These are phyloP conservation scores for Andinoacara biseriatus DNA, from an alignment of 2,113 vertebrate genomes.

Conservation along the genomic window DNA sequence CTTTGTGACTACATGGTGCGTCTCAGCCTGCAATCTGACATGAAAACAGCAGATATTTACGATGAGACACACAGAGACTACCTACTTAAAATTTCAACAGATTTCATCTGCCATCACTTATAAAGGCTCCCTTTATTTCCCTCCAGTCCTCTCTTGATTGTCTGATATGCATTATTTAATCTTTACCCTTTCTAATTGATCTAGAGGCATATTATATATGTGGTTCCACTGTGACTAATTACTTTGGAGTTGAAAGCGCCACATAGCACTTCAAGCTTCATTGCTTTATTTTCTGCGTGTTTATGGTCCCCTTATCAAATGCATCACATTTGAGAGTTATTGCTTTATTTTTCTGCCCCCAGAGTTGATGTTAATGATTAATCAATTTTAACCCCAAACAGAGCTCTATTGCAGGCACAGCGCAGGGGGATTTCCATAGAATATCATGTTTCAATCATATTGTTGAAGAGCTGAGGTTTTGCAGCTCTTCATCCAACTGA, in stretches of 20 bases:
- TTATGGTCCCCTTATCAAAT: constrained; percentile 4
- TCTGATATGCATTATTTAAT: neutral
- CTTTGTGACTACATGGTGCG: neutral
- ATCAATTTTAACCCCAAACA: neutral
- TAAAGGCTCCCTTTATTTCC: neutral
- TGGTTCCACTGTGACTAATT: constrained; percentile 8
- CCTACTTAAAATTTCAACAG: neutral
- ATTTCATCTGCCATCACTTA: neutral
- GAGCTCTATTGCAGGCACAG: neutral
- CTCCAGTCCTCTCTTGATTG: neutral
- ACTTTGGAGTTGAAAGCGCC: constrained; percentile 1
- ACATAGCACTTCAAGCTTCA: neutral
- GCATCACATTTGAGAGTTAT: neutral
- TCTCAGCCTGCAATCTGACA: neutral
- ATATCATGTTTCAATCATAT: neutral
- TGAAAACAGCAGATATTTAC: neutral
- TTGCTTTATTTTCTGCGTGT: neutral
- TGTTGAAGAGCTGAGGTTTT: neutral
- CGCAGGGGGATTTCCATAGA: neutral
- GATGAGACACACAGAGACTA: neutral
- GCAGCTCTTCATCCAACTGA: neutral
- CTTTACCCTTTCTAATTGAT: constrained; percentile 10
- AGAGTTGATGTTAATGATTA: neutral
- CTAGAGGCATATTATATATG: constrained; percentile 1
- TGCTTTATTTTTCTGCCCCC: neutral